Conservation (phyloP, 2,797 vertebrate genomes). For the Schizopygopsis malacanthus region DNA sequence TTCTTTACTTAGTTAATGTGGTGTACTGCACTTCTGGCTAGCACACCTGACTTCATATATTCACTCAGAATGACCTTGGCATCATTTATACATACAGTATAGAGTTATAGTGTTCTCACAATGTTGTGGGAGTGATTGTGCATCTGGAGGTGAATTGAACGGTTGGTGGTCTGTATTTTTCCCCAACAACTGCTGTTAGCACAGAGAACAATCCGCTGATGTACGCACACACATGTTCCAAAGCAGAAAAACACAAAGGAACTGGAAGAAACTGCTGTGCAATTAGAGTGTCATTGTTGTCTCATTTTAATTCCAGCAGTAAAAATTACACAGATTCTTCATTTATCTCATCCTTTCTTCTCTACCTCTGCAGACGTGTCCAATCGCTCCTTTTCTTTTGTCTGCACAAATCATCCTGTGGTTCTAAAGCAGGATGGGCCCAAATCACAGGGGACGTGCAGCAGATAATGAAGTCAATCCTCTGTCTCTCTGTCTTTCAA, state of each 20-base stretch:
- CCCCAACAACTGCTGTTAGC: conserved; percentile 6
- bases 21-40: not conserved
- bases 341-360: not conserved
- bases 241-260: conserved; percentile 15
- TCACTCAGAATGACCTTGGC: not conserved
- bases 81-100: not conserved
- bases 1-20: not conserved
- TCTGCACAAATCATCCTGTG: conserved; percentile 33
- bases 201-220: conserved; percentile 31
- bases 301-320: conserved; percentile 33
- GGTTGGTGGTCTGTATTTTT: conserved; percentile 47
- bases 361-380: conserved; percentile 18
- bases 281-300: conserved; percentile 55
- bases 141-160: conserved; percentile 26
- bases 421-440: conserved; percentile 36
- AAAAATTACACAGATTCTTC: conserved; percentile 46
- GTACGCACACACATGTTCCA: not conserved
- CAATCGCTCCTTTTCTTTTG: conserved; percentile 24
- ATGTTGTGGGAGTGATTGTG: conserved; percentile 29
- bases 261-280: not conserved
- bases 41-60: not conserved
- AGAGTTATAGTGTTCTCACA: conserved; percentile 11
- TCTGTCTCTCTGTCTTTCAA: conserved; percentile 12
- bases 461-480: conserved; percentile 43
- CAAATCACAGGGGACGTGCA: conserved; percentile 38